These are phyloP conservation scores for Myathropa florea DNA, from an alignment of 2,888 invertebrate genomes.

Conservation along the genomic window DNA sequence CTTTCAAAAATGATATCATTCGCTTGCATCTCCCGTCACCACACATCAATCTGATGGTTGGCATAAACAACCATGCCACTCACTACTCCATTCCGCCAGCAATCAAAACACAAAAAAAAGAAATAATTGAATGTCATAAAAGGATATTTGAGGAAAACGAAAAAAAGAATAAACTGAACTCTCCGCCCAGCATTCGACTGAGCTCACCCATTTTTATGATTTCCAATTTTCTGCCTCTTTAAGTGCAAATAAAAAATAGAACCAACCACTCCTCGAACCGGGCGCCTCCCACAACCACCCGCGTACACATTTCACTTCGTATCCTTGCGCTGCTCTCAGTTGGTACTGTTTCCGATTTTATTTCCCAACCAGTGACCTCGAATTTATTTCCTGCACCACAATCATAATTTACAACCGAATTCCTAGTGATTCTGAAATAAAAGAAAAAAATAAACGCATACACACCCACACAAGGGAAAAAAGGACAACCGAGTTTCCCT, in stretches of 20 bases:
- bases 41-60: background rate
- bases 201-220: constrained; percentile 42
- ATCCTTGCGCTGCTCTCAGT: constrained; percentile 1
- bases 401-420: constrained; percentile 35
- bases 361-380: background rate
- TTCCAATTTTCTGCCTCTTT: constrained; percentile 67
- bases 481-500: background rate
- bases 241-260: constrained; percentile 57
- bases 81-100: background rate
- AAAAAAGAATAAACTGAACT: background rate
- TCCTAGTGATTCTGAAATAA: background rate
- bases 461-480: background rate
- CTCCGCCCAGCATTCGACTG: background rate
- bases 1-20: background rate
- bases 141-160: constrained; percentile 48
- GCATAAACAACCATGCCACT: background rate
- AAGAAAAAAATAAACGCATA: background rate
- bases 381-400: constrained; percentile 17
- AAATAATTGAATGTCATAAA: constrained; percentile 59
- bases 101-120: background rate
- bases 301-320: background rate
- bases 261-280: background rate
- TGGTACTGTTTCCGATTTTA: background rate
- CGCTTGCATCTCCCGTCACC: background rate
- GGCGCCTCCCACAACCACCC: background rate